Conservation (phyloP, 1,140 invertebrate genomes). For the Acromyrmex heyeri region DNA sequence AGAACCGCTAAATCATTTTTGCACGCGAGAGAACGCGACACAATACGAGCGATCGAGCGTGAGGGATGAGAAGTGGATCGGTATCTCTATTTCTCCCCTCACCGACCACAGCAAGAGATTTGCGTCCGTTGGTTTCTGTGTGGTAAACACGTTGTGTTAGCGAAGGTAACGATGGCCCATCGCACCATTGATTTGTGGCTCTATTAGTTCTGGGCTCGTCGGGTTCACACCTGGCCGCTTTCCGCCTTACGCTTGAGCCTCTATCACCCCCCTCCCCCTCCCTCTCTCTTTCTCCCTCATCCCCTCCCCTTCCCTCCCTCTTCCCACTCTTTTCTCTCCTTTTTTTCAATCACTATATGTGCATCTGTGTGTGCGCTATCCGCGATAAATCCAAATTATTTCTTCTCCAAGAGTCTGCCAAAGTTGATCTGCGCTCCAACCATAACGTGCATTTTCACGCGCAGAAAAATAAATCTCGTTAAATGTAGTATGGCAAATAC, state of each 20-base stretch:
- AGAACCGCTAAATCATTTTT: constrained; percentile 82
- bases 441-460: background rate
- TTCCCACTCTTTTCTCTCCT: background rate
- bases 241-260: constrained; percentile 40
- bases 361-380: constrained; percentile 59
- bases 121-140: constrained; percentile 80
- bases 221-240: constrained; percentile 82
- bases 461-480: background rate
- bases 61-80: constrained; percentile 83
- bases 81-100: constrained; percentile 71
- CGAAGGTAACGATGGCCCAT: constrained; percentile 85
- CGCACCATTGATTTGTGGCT: constrained; percentile 86
- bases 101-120: constrained; percentile 60
- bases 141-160: constrained; percentile 86
- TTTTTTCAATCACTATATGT: background rate
- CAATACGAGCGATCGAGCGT: constrained; percentile 83
- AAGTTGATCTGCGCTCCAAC: background rate
- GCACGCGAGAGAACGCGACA: constrained; percentile 71
- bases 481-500: background rate
- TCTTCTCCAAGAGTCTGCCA: constrained; percentile 67
- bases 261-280: too few species aligned
- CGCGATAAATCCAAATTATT: constrained; percentile 83
- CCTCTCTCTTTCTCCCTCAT: background rate
- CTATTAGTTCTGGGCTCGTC: constrained; percentile 85
- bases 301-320: too few species aligned